phyloP scores from a whole-genome alignment of 2,113 vertebrate species.

The Siphamia tubifer region DNA sequence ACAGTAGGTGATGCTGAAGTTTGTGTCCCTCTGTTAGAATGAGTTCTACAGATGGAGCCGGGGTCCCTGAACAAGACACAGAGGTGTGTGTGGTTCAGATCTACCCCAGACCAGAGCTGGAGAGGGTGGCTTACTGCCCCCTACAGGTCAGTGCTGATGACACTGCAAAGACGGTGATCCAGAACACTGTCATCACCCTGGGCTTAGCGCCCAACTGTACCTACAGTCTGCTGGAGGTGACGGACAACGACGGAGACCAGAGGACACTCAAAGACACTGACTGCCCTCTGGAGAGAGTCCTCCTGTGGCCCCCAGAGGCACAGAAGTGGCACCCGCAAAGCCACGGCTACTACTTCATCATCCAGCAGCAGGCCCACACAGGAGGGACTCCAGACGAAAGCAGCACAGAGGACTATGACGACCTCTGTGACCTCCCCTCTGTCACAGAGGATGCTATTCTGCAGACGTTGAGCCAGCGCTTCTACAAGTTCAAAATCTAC shows the following conservation, averaged over 20 bases:
- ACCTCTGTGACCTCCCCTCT: conserved; percentile 87
- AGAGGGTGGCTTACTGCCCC: conserved; percentile 77
- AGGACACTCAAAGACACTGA: conserved; percentile 82
- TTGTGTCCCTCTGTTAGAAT: conserved; percentile 79
- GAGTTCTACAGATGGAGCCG: conserved; percentile 81
- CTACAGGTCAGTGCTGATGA: conserved; percentile 81
- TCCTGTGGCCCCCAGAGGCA: conserved; percentile 86
- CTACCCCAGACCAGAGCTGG: conserved; percentile 80
- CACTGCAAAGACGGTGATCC: conserved; percentile 80
- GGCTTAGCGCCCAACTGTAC: conserved; percentile 74
- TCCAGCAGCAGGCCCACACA: conserved; percentile 80
- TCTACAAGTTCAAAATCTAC: conserved; percentile 89
- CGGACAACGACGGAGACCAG: conserved; percentile 79
- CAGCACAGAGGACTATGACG: conserved; percentile 77
- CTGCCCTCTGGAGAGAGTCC: conserved; percentile 81
- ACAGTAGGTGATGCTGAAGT: conserved; percentile 82
- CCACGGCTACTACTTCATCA: conserved; percentile 87
- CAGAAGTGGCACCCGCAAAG: conserved; percentile 82
- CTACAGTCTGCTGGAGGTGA: conserved; percentile 88
- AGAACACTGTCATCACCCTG: conserved; percentile 76
- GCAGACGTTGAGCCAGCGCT: conserved; percentile 83
- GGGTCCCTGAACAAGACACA: conserved; percentile 66
- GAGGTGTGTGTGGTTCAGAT: conserved; percentile 82
- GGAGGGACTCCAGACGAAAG: conserved; percentile 63
- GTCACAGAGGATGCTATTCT: conserved; percentile 84